Evolutionary conservation across 2,888 invertebrate species (phyloP).

Genomic region (Sminthurinus aureus): DNA sequence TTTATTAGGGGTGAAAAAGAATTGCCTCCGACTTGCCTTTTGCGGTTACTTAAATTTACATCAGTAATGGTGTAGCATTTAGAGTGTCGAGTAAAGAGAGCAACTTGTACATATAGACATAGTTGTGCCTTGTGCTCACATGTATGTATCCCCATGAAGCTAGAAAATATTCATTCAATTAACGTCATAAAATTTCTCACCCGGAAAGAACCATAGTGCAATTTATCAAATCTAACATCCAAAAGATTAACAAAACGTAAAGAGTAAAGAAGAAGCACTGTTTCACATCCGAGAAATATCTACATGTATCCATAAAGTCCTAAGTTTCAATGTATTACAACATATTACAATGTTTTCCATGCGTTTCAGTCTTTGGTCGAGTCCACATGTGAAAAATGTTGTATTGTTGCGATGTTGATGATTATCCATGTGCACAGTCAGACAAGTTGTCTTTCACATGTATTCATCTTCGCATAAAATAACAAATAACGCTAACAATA

Average conservation of each 20-base stretch:
- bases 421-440: background rate
- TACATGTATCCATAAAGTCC: background rate
- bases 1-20: background rate
- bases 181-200: constrained; percentile 54
- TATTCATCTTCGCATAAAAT: background rate
- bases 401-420: background rate
- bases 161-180: constrained; percentile 53
- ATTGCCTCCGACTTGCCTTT: background rate
- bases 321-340: too few species aligned
- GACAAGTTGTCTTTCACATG: background rate
- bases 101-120: background rate
- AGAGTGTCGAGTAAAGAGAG: background rate
- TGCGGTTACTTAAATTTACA: background rate
- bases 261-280: background rate
- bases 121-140: background rate
- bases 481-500: too few species aligned
- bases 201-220: constrained; percentile 51
- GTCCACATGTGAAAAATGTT: background rate
- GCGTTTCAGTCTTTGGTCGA: background rate
- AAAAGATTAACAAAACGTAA: constrained; percentile 33
- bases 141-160: constrained; percentile 31
- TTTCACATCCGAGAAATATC: background rate
- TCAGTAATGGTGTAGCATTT: too few species aligned
- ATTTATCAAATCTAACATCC: constrained; percentile 49
- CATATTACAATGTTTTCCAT: too few species aligned